Evolutionary conservation across 2,113 vertebrate genomes (phyloP), one percentile per base, ranked within the genome.

Genomic region (Rhagologus leucostigma): DNA sequence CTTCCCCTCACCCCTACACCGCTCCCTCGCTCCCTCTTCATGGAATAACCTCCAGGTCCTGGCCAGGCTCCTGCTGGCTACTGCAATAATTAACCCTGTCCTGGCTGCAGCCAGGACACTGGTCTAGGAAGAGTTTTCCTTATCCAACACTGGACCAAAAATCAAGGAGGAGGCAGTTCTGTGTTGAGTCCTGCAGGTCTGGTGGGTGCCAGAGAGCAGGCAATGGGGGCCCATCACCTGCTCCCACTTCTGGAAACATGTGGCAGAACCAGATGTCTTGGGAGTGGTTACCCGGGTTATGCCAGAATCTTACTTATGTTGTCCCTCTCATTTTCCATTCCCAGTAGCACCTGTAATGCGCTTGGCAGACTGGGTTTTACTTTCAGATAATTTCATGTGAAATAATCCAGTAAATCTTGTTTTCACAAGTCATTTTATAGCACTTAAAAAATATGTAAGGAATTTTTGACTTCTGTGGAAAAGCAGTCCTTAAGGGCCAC

Each of bases 381-480:
- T 92, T 62, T 50, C 23, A 30, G 65, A 67, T 44, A 86, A 75
- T 57, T 71, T 33, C 32, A 6, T n/a, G 79, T 53, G 76, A 90
- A 83, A 79, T 67, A 88, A 92, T 70, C 60, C 75, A 79, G 56
- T 32, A 82, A 85, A 83, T 79, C 62, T 79, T 74, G 76, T 88
- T 92, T 88, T 88, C 75, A 79, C 67, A 68, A n/a, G 26, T 77
- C 42, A 22, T 89, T 91, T 83, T 88, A 37, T 62, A 75, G 47
- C 35, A 26, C 57, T 90, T 93, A n/a, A 52, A 92, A 85, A 88
- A 78, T 24, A 77, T 0, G 5, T 81, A 23, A 77, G 37, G 75
- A 33, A 24, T 88, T 94, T 90, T 67, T 90, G 47, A 82, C 56
- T 87, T 90, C 75, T 56, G 52, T 30, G 56, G 70, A 70, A 92